Base-by-base conservation (phyloP, 2,113 vertebrate species). In the Cephalopholis sonnerati region DNA sequence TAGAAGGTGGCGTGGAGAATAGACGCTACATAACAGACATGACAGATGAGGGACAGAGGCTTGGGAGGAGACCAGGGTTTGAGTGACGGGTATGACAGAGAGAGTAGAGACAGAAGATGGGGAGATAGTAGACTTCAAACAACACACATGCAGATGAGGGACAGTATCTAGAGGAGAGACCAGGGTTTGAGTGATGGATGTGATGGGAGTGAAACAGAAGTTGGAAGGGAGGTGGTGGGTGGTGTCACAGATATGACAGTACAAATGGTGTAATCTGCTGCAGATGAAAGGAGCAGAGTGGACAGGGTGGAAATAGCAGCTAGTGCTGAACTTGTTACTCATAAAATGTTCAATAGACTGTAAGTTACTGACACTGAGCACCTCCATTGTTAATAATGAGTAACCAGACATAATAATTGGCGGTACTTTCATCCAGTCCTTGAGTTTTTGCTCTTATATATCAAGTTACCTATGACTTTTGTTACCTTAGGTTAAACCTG, bases 61-160 rank as follows among this genome's bases (percentile, higher is more conserved):
- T n/a, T 27, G 67, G 57, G 39, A 80, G 58, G 67, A 57, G 76
- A 77, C 54, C 13, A 9, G n/a, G 48, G 69, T 76, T 61, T 74
- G 82, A 86, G 53, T 64, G 83, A 90, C 48, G 3, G 80, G 48
- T 81, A 18, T 69, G 88, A 77, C 76, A 69, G 78, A 63, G 63
- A 69, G 78, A 63, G 63, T 62, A 46, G 55, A 78, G 81, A 76
- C 70, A 58, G 75, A 65, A 20, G 66, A 68, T 41, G 1, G 53
- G 3, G 70, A 85, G 77, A 87, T n/a, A 22, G 74, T 18, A 57
- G 24, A 66, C 74, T 81, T 90, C 87, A 88, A 82, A 89, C 69
- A 66, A 53, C 17, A 55, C 41, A 53, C 69, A 74, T 89, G 85
- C 55, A 88, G 86, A 88, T 82, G 83, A 89, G 83, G 78, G 71